Evolutionary conservation across 23 tunicate species (phyloP), one percentile per base, ranked within the genome.

Genomic region (Corella eumyota): DNA sequence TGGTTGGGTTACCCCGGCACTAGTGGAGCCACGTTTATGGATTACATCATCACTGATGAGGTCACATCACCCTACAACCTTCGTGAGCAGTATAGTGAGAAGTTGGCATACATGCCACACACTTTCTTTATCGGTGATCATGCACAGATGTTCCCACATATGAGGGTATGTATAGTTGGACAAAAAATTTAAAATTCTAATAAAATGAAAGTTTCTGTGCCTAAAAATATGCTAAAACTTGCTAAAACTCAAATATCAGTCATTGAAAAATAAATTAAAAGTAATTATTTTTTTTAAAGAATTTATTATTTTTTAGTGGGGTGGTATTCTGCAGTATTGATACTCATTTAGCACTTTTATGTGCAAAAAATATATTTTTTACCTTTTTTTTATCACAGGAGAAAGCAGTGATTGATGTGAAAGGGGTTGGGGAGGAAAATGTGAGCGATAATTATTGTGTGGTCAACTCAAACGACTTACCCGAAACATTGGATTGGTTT

Each of bases 1-100:
- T 92, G 98, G 98, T 73, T 92, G 25, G 98, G 98, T 1, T 92
- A 92, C 65, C 98, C 98, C 21, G 98, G 98, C 21, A 92, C 98
- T 20, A 75, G 85, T 34, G 98, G 98, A 3, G 98, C 98, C 45
- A 61, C 85, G 3, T 92, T 92, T 50, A 92, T 92, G 98, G 98
- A 92, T 75, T 92, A 92, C 70, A 92, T 83, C 36, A 74, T 90
- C 65, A 80, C 97, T 46, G 97, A 90, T 52, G 65, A 62, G n/a
- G 64, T 79, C 37, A 90, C 97, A 15, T 80, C 90, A 32, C 97
- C 97, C 1, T 54, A 25, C 19, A 51, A 65, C 13, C 34, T 90
- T 58, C 48, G 45, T 2, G 21, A 44, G 25, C 97, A 90, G 52
- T 90, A 90, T 61, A 69, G 90, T 57, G 97, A 90, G 61, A 90